phyloP scores from a whole-genome alignment of 2,113 vertebrate genomes.

The Oryzias celebensis region DNA sequence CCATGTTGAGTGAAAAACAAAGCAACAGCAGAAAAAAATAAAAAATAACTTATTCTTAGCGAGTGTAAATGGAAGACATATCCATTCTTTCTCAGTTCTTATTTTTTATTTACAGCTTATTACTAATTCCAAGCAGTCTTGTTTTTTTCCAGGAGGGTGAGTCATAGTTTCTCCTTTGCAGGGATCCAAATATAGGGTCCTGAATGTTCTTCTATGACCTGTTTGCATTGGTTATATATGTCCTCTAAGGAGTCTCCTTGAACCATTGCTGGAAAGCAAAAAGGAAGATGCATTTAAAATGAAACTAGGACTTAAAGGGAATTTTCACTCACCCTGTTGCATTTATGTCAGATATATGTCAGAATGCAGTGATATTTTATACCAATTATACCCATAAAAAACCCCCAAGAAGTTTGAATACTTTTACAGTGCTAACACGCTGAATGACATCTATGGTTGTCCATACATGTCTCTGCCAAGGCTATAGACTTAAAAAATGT shows the following conservation, averaged over 20 bases:
- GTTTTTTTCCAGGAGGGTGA: slow-evolving; percentile 70
- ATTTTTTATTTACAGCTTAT: slow-evolving; percentile 90
- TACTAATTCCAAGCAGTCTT: slow-evolving; percentile 78
- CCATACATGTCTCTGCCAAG: too few relatives aligned
- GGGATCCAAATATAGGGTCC: slow-evolving; percentile 99
- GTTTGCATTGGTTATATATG: slow-evolving; percentile 98
- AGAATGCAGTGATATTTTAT: too few relatives aligned
- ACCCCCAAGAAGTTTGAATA: too few relatives aligned
- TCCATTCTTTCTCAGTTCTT: slow-evolving; percentile 85
- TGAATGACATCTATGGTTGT: too few relatives aligned
- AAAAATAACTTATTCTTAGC: slow-evolving; percentile 72
- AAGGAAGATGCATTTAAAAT: slow-evolving; percentile 13
- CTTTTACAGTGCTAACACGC: too few relatives aligned
- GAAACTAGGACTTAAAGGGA: too few relatives aligned
- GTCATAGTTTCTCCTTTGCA: slow-evolving; percentile 95
- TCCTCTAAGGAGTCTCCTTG: slow-evolving; percentile 98
- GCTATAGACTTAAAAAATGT: too few relatives aligned
- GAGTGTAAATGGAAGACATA: slow-evolving; percentile 85
- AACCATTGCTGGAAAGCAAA: slow-evolving; percentile 86
- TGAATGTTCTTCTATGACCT: slow-evolving; percentile 98
- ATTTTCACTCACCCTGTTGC: too few relatives aligned
- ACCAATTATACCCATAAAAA: too few relatives aligned
- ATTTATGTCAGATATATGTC: too few relatives aligned
- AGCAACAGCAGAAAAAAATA: slow-evolving; percentile 30
- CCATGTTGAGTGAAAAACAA: slow-evolving; percentile 66